phyloP scores from a whole-genome alignment of 2,797 vertebrate species.

The Macropus fuliginosus region DNA sequence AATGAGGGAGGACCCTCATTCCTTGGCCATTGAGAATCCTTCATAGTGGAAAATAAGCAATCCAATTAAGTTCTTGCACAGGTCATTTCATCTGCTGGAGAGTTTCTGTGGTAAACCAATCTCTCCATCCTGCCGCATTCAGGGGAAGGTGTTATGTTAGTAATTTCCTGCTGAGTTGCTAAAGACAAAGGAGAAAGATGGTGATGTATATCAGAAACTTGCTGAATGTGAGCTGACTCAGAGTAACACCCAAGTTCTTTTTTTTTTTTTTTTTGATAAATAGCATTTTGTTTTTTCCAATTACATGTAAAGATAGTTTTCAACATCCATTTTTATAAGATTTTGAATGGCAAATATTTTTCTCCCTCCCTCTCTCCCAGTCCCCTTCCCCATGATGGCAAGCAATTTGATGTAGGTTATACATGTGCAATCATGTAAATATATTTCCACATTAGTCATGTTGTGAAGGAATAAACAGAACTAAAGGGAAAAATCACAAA shows the following conservation, averaged over 20 bases:
- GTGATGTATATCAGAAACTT: conserved; percentile 39
- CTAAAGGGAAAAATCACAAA: too few relatives aligned
- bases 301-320: too few relatives aligned
- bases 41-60: conserved; percentile 12
- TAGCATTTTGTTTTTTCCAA: too few relatives aligned
- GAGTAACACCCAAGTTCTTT: conserved; percentile 26
- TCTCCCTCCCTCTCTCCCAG: too few relatives aligned
- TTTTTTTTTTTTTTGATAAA: too few relatives aligned
- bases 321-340: too few relatives aligned
- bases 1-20: neutral
- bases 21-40: neutral
- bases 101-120: conserved; percentile 41
- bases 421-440: too few relatives aligned
- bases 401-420: too few relatives aligned
- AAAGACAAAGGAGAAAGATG: conserved; percentile 25
- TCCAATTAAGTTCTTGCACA: neutral
- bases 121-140: conserved; percentile 27
- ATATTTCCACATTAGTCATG: too few relatives aligned
- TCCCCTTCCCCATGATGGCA: too few relatives aligned
- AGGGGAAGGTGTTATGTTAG: conserved; percentile 12
- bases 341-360: too few relatives aligned
- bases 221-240: conserved; percentile 39
- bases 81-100: conserved; percentile 43
- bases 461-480: too few relatives aligned
- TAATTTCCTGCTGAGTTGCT: conserved; percentile 59